Base-by-base conservation (phyloP, 2,113 vertebrate genomes). In the Colaptes auratus region DNA sequence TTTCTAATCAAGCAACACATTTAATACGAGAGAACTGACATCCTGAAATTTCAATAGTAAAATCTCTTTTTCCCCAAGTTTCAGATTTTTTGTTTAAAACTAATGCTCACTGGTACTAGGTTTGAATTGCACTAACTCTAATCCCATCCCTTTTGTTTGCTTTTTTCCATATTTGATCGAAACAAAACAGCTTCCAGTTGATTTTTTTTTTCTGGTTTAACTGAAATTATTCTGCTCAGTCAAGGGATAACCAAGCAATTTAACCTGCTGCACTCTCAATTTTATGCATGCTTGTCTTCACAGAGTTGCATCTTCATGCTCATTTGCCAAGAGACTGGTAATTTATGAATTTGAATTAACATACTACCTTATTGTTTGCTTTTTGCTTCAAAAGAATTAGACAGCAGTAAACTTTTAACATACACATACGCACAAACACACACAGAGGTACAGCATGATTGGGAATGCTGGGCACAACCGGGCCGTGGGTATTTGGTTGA, bases 41-140 rank as follows among this genome's bases (percentile, higher is more conserved):
- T 11, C 33, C 27, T 28, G 18, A 60, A 46, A 23, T 50, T 30
- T 48, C 23, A 67, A 9, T 39, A 48, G 61, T 61, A 73, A 31
- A 82, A 8, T 1, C 6, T 24, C 13, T 24, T 19, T 35, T 6
- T 2, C 2, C 4, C 21, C 7, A 5, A 46, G 46, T 53, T 31
- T 3, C 1, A 14, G 15, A 42, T 9, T 0, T 23, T 13, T 27
- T 71, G 64, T 56, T 48, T 4, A 15, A 17, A 52, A 59, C n/a
- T 64, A 28, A 7, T 56, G 21, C 44, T 73, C 8, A 28, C 3
- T 56, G 16, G 48, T 52, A 21, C 6, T 76, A 4, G 16, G 6
- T 76, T 72, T 86, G 27, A 56, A 69, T 48, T 9, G 5, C 30
- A 21, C 12, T 60, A 48, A 16, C 10, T 58, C 48, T 52, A 46